A percentile compares a stretch with the other conserved stretches of the same genome.
Conservation (phyloP, 2,888 invertebrate genomes). For the Pristionchus japonicus region DNA sequence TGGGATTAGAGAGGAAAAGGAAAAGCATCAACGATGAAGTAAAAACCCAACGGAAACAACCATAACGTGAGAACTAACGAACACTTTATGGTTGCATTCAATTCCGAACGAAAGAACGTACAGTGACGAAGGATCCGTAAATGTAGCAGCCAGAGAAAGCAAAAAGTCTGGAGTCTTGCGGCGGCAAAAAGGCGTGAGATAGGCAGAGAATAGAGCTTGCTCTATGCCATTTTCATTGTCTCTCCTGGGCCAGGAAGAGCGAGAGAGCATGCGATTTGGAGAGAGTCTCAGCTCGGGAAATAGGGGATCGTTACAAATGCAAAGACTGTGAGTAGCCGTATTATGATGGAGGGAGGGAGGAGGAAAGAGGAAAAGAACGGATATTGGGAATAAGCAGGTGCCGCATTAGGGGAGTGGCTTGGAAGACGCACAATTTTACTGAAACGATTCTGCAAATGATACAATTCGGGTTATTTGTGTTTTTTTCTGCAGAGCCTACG, state of each 20-base stretch:
- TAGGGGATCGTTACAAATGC: constrained; percentile 26
- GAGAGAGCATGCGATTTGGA: not conserved
- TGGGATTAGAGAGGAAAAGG: too few relatives aligned
- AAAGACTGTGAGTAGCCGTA: constrained; percentile 39
- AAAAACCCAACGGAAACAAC: too few relatives aligned
- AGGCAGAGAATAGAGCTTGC: not conserved
- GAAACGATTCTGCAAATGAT: too few relatives aligned
- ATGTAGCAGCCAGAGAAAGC: not conserved
- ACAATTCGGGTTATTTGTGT: not conserved
- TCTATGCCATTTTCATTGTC: not conserved
- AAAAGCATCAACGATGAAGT: too few relatives aligned
- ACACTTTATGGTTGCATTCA: too few relatives aligned
- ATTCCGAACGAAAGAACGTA: not conserved
- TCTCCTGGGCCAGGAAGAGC: not conserved
- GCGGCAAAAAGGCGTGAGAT: not conserved
- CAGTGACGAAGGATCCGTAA: not conserved
- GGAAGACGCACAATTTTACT: too few relatives aligned
- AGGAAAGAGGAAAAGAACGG: not conserved
- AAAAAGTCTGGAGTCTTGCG: not conserved
- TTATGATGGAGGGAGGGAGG: not conserved
- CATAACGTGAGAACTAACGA: too few relatives aligned
- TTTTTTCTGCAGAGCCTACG: not conserved
- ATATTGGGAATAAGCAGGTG: not conserved
- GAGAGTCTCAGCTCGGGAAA: not conserved
- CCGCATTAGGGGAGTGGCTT: not conserved